Percentiles rank a stretch among this genome's conserved stretches.
Evolutionary conservation across 2,888 invertebrate genomes (phyloP).

Genomic region (Eupithecia vulgata): DNA sequence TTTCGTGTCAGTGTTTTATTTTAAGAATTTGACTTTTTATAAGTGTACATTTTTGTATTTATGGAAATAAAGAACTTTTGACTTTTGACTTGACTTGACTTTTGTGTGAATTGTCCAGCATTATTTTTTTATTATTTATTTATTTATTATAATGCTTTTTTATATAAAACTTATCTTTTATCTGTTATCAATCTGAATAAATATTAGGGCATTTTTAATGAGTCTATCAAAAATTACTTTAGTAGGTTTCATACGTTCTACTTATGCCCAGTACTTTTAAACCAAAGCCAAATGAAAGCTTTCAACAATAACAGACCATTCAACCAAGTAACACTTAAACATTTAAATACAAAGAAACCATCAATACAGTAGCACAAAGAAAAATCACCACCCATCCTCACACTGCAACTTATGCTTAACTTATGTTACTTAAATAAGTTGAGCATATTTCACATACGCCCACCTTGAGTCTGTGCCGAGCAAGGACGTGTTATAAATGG

Average conservation of each 20-base stretch:
- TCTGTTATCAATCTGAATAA: no score
- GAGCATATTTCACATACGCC: conserved; percentile 56
- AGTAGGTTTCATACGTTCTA: neutral
- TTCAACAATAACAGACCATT: neutral
- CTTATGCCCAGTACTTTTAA: conserved; percentile 4
- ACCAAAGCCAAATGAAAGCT: neutral
- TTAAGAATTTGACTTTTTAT: no score
- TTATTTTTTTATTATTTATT: no score
- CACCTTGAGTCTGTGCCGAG: conserved; percentile 45
- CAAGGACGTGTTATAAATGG: conserved; percentile 53
- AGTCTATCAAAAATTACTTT: neutral
- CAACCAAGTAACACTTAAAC: conserved; percentile 4
- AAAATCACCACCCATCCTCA: conserved; percentile 43
- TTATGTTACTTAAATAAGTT: conserved; percentile 39
- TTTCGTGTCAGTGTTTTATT: no score
- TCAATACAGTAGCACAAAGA: conserved; percentile 46
- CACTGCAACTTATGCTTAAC: conserved; percentile 42
- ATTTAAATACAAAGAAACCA: conserved; percentile 32
- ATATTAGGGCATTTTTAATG: no score
- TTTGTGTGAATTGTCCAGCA: no score
- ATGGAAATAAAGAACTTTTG: no score
- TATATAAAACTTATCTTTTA: no score
- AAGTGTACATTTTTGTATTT: no score
- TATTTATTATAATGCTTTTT: no score
- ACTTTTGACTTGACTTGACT: no score